These are phyloP conservation scores for Leptogaster cylindrica DNA, from an alignment of 2,888 invertebrate genomes.

Conservation along the genomic window DNA sequence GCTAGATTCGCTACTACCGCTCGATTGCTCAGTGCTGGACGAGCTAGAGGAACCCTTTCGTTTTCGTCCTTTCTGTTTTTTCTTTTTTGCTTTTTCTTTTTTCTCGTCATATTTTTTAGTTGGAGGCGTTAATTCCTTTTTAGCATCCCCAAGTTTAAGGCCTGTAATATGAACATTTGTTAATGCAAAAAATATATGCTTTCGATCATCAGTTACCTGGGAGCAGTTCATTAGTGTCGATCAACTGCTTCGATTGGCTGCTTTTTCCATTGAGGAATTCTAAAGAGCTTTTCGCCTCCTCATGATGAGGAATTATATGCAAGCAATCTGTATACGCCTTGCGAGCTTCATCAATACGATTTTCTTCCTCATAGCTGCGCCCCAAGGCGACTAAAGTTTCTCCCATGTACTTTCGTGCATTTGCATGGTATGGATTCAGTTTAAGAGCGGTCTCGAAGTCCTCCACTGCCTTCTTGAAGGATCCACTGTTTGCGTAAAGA, in stretches of 20 bases:
- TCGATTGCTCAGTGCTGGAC: conserved; percentile 65
- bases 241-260: conserved; percentile 64
- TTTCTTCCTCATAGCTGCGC: conserved; percentile 86
- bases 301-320: conserved; percentile 83
- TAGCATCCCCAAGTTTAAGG: conserved; percentile 52
- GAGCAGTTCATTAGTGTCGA: conserved; percentile 69
- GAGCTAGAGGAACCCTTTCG: conserved; percentile 66
- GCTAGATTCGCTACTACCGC: conserved; percentile 64
- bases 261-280: conserved; percentile 79
- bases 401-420: conserved; percentile 92
- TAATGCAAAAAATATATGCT: not conserved
- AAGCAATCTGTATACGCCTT: conserved; percentile 86
- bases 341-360: conserved; percentile 82
- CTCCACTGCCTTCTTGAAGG: conserved; percentile 90
- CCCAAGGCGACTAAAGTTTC: conserved; percentile 91
- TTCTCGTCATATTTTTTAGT: no score
- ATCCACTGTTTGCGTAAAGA: conserved; percentile 91
- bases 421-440: conserved; percentile 86
- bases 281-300: conserved; percentile 83
- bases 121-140: no score
- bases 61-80: conserved; percentile 69
- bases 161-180: conserved; percentile 14
- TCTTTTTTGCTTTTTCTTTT: conserved; percentile 68
- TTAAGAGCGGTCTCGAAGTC: conserved; percentile 93
- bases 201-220: conserved; percentile 61